Conservation (phyloP, 2,113 vertebrate species). For the Alethe castanea region DNA sequence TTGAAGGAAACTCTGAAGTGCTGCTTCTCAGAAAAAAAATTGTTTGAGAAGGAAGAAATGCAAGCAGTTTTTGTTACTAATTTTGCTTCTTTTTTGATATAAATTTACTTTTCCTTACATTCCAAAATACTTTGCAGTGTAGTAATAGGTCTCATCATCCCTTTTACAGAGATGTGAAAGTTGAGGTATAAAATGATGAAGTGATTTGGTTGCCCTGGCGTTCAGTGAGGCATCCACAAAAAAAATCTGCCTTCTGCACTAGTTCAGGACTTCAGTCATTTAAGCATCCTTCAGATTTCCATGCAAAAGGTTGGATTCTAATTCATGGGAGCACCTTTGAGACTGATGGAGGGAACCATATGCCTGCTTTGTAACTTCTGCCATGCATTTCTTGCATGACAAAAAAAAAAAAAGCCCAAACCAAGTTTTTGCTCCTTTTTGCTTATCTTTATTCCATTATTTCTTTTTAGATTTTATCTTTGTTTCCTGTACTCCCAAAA, state of each 20-base stretch:
- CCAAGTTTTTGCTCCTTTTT: not conserved
- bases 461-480: not conserved
- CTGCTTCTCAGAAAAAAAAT: not conserved
- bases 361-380: not conserved
- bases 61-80: not conserved
- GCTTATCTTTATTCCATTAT: not conserved
- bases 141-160: not conserved
- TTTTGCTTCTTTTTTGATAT: not conserved
- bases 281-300: not conserved
- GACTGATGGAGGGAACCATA: not conserved
- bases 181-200: not conserved
- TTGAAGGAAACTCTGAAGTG: not conserved
- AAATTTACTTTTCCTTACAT: not conserved
- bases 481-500: not conserved
- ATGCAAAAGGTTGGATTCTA: not conserved
- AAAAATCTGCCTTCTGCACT: not conserved
- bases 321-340: not conserved
- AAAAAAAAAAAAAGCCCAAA: not conserved
- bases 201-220: not conserved
- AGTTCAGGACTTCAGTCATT: not conserved
- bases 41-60: not conserved
- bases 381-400: not conserved
- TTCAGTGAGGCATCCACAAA: not conserved
- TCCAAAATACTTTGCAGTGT: not conserved
- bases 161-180: not conserved